phyloP scores from a whole-genome alignment of 2,888 invertebrate genomes.

The Pomacea canaliculata region DNA sequence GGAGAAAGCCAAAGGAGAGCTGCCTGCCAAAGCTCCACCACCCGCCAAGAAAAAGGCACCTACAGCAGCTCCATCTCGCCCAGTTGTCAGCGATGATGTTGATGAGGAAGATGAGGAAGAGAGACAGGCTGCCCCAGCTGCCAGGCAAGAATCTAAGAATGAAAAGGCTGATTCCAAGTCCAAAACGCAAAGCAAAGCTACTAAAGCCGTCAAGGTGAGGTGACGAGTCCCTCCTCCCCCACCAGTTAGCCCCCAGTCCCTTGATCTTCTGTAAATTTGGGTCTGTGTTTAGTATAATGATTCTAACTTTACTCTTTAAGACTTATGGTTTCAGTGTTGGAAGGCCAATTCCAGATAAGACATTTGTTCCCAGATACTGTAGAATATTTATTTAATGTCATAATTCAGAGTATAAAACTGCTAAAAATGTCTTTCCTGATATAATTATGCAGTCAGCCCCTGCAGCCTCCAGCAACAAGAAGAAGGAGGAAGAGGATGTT shows the following conservation, averaged over 20 bases:
- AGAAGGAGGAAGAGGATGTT: constrained; percentile 86
- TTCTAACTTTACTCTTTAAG: too few species aligned
- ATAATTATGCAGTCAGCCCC: too few species aligned
- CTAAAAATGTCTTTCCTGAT: too few species aligned
- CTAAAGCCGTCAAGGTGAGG: neutral
- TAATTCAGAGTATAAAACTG: too few species aligned
- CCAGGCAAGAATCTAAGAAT: constrained; percentile 23
- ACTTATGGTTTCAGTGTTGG: too few species aligned
- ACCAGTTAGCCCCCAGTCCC: neutral
- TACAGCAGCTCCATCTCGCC: constrained; percentile 35
- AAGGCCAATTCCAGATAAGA: too few species aligned
- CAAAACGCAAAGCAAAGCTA: constrained; percentile 39
- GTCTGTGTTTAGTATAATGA: too few species aligned
- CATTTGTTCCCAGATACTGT: too few species aligned
- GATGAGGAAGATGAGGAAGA: constrained; percentile 40
- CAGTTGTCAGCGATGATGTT: constrained; percentile 32
- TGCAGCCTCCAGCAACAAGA: constrained; percentile 74
- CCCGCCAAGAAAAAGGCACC: constrained; percentile 47
- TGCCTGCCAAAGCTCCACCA: constrained; percentile 79
- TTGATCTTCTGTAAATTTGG: neutral
- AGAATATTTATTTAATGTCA: too few species aligned
- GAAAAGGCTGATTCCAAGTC: constrained; percentile 31
- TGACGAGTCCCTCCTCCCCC: too few species aligned
- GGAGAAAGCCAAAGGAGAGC: constrained; percentile 86
- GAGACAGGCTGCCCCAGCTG: constrained; percentile 26